Evolutionary conservation across 1,140 invertebrate species (phyloP), one percentile per base, ranked within the genome.

Genomic region (Mercenaria mercenaria): DNA sequence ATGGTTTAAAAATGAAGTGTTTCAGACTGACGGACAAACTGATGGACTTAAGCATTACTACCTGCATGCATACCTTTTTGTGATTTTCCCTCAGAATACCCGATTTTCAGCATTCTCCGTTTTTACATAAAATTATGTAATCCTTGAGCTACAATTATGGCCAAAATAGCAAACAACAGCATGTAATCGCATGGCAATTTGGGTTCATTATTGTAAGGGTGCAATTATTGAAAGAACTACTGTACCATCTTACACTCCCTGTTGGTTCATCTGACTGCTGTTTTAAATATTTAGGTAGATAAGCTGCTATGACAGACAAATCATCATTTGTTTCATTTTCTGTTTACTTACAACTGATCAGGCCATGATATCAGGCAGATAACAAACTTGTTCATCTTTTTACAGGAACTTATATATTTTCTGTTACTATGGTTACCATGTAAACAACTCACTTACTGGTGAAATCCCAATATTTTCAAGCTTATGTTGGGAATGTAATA

Each of bases 311-410:
- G 34, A 41, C 37, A 37, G 34, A 72, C 67, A 72, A 72, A 26
- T 39, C 34, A 64, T 64, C 59, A 64, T 64, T 64, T 72, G 67
- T 37, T 72, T 72, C 67, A 72, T 72, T 72, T 72, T 72, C 37
- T 72, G 67, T 72, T 72, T 72, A 72, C 67, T 20, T 41, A 72
- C 23, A 72, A 39, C 67, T 72, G 67, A 72, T 72, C 34, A 34
- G 61, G 61, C 11, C 11, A 18, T 29, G 67, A 72, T 72, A 72
- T 6, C 67, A 11, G 2, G 20, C 34, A 39, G 34, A 72, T 72
- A 72, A 39, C 32, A 15, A 72, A 72, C 11, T 29, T 37, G 67
- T 72, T 39, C 67, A 72, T 34, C 43, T 52, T n/a, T n/a, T 39
- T 11, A 47, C 29, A 79, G 0, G 1, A 56, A 50, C 41, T 34